A percentile compares a stretch with the other conserved stretches of the same genome.
Conservation (phyloP, 2,888 invertebrate genomes). For the Caprella mutica region DNA sequence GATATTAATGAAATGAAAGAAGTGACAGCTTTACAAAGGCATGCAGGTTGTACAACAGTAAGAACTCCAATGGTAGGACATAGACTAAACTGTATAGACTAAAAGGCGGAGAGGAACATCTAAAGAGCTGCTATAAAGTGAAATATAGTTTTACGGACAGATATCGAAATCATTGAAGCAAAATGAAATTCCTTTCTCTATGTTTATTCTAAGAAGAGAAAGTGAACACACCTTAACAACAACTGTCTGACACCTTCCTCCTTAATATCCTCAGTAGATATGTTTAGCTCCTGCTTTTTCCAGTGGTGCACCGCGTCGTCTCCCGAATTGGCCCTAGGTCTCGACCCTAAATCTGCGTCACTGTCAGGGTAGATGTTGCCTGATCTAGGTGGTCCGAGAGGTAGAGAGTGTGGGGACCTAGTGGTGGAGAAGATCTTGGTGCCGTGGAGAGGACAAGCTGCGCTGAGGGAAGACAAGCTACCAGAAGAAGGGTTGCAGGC, state of each 20-base stretch:
- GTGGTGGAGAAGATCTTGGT: constrained; percentile 25
- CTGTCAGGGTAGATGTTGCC: constrained; percentile 20
- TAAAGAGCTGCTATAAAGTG: too few species aligned
- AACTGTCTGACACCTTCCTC: constrained; percentile 34
- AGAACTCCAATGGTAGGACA: too few species aligned
- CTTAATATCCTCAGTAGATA: constrained; percentile 33
- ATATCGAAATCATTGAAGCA: too few species aligned
- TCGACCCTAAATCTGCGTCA: constrained; percentile 23
- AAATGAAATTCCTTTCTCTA: too few species aligned
- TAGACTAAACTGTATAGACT: too few species aligned
- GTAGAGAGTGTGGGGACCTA: constrained; percentile 19
- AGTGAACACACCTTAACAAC: constrained; percentile 28
- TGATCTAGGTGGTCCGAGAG: constrained; percentile 20
- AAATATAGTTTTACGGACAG: too few species aligned
- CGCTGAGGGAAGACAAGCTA: constrained; percentile 20
- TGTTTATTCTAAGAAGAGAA: too few species aligned
- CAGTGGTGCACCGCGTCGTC: constrained; percentile 29
- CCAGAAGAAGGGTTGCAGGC: constrained; percentile 26
- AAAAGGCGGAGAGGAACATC: too few species aligned
- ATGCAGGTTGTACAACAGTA: too few species aligned
- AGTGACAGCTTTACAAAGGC: too few species aligned
- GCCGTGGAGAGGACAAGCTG: constrained; percentile 29
- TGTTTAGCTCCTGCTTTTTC: constrained; percentile 20
- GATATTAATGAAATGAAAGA: too few species aligned
- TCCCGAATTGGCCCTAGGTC: constrained; percentile 10